Evolutionary conservation across 2,888 invertebrate species (phyloP), one percentile per base, ranked within the genome.

Genomic region (Candidula unifasciata): DNA sequence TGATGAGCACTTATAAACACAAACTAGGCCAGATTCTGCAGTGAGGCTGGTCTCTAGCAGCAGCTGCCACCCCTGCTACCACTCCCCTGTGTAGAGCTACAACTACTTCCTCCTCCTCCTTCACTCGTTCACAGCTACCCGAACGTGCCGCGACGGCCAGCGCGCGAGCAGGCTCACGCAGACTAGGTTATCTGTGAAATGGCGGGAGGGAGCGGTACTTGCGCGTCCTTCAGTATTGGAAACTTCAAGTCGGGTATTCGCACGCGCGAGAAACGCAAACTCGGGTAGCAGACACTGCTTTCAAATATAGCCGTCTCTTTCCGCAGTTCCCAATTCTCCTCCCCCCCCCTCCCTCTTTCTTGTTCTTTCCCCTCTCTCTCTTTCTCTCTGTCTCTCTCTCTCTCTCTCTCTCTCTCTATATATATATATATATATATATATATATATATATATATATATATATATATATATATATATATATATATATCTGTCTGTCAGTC

Each of bases 21-120:
- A 66, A 24, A 66, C 66, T 66, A 27, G 66, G 66, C 66, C 66
- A 66, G 66, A n/a, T 66, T 27, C 60, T 44, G 44, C 24, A 66
- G n/a, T 24, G 10, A 27, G n/a, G 8, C 66, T 66, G 24, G 66
- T n/a, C n/a, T 66, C 66, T 60, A 60, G 18, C 60, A 60, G 10
- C 60, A 27, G 24, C 66, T 66, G 66, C 27, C 66, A 66, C 10
- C 66, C n/a, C 66, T 66, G 27, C 66, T 27, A n/a, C 66, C 66
- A 66, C n/a, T 27, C 27, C 27, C n/a, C 66, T 66, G n/a, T n/a
- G 10, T n/a, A n/a, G n/a, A n/a, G 24, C 60, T 24, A 27, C 66
- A 27, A 8, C 66, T 10, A 27, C n/a, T 66, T 8, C 66, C 27
- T 10, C 27, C 27, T n/a, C 66, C n/a, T 66, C 27, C 66, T 27